Conservation (phyloP, 1,140 invertebrate species). For the Vollenhovia emeryi region DNA sequence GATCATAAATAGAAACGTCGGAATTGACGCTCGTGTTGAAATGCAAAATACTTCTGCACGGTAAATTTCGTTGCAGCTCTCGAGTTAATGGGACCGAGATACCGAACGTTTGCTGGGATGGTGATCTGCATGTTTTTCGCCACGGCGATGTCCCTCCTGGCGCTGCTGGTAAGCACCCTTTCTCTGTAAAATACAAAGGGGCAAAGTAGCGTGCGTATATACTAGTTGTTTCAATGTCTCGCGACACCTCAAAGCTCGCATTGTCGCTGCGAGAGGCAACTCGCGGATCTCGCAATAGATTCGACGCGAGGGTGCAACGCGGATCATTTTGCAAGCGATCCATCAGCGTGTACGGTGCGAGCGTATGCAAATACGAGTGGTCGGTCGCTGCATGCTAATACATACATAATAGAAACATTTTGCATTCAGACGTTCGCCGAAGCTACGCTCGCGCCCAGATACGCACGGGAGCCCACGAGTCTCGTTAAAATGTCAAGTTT, state of each 20-base stretch:
- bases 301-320: conserved; percentile 35
- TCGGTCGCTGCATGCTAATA: conserved; percentile 30
- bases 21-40: not conserved
- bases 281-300: conserved; percentile 13
- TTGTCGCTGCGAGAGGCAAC: not conserved
- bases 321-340: conserved; percentile 45
- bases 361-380: conserved; percentile 50
- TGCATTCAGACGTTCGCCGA: conserved; percentile 5
- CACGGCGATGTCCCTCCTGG: conserved; percentile 88
- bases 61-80: conserved; percentile 81
- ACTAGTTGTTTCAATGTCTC: not conserved
- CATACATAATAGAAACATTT: conserved; percentile 48
- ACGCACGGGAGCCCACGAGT: not conserved
- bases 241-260: not conserved
- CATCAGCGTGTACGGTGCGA: conserved; percentile 21
- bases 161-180: conserved; percentile 85
- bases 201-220: not conserved
- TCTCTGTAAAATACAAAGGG: not conserved
- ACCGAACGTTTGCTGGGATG: conserved; percentile 89
- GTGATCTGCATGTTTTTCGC: conserved; percentile 90
- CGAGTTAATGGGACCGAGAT: conserved; percentile 89
- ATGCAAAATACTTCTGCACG: not conserved
- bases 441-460: not conserved
- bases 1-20: not conserved
- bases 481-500: not conserved